Conservation (phyloP, 2,888 invertebrate genomes). For the Bruchidius siliquastri region DNA sequence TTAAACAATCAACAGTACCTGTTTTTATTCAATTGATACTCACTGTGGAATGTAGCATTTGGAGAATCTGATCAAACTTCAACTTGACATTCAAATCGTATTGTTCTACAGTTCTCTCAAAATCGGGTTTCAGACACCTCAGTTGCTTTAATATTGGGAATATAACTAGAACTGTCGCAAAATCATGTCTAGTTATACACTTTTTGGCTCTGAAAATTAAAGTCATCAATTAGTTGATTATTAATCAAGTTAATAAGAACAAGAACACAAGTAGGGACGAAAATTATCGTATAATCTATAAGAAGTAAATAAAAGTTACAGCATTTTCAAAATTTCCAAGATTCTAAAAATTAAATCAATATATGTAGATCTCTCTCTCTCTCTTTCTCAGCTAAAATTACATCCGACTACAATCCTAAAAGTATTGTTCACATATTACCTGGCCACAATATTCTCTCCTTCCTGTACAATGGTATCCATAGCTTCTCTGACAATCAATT, state of each 20-base stretch:
- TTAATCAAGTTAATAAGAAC: no score
- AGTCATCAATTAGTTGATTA: background rate
- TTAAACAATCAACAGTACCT: no score
- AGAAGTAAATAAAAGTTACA: no score
- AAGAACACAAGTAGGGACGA: no score
- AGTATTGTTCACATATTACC: background rate
- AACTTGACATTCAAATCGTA: slow-evolving; percentile 65
- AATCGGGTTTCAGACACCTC: slow-evolving; percentile 70
- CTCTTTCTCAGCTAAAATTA: no score
- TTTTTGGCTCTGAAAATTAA: slow-evolving; percentile 57
- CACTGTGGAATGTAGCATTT: slow-evolving; percentile 71
- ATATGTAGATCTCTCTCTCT: no score
- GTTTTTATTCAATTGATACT: slow-evolving; percentile 30
- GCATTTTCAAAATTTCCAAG: no score
- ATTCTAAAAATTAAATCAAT: no score
- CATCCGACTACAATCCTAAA: no score
- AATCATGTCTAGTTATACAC: slow-evolving; percentile 72
- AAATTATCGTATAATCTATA: no score
- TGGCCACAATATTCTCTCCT: slow-evolving; percentile 72
- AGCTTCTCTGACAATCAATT: slow-evolving; percentile 76
- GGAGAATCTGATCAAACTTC: slow-evolving; percentile 69
- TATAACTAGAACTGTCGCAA: slow-evolving; percentile 72
- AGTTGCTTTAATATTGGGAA: slow-evolving; percentile 80
- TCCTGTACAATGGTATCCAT: slow-evolving; percentile 81
- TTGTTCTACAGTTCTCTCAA: slow-evolving; percentile 71